These are phyloP conservation scores for Dysmachus trigonus DNA, from an alignment of 2,888 invertebrate species.

Conservation along the genomic window DNA sequence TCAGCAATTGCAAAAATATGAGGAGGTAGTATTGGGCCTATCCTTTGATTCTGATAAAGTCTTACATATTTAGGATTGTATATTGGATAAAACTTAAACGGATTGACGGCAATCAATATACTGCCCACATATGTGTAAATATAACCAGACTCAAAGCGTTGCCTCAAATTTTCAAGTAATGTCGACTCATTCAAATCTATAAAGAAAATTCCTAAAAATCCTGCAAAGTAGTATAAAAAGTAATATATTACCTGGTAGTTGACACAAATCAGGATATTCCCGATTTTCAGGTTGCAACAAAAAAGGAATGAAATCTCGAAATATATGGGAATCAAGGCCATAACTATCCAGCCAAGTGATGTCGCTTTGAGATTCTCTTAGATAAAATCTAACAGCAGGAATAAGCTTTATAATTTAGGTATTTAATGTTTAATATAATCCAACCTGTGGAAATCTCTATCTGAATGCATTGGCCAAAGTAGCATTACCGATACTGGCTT, in stretches of 20 bases:
- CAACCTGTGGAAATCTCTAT: constrained; percentile 59
- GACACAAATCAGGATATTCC: constrained; percentile 95
- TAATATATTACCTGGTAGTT: constrained; percentile 73
- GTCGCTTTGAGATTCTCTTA: constrained; percentile 86
- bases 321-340: constrained; percentile 89
- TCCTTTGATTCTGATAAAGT: constrained; percentile 90
- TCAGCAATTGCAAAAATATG: constrained; percentile 97
- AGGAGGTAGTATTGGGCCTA: constrained; percentile 91
- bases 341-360: constrained; percentile 88
- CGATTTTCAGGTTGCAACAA: constrained; percentile 91
- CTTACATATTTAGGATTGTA: constrained; percentile 98
- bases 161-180: constrained; percentile 86
- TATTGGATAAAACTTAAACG: constrained; percentile 94
- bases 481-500: constrained; percentile 85
- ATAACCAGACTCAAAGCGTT: constrained; percentile 88
- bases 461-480: constrained; percentile 77
- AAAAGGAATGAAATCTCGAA: constrained; percentile 90
- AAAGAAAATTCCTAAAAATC: constrained; percentile 13
- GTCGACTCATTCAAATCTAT: constrained; percentile 91
- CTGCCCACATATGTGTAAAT: constrained; percentile 97
- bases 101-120: constrained; percentile 93
- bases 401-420: neutral
- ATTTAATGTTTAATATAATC: neutral
- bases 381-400: constrained; percentile 74
- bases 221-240: neutral